These are phyloP conservation scores for Spatula clypeata DNA, from an alignment of 2,797 vertebrate genomes.

Conservation along the genomic window DNA sequence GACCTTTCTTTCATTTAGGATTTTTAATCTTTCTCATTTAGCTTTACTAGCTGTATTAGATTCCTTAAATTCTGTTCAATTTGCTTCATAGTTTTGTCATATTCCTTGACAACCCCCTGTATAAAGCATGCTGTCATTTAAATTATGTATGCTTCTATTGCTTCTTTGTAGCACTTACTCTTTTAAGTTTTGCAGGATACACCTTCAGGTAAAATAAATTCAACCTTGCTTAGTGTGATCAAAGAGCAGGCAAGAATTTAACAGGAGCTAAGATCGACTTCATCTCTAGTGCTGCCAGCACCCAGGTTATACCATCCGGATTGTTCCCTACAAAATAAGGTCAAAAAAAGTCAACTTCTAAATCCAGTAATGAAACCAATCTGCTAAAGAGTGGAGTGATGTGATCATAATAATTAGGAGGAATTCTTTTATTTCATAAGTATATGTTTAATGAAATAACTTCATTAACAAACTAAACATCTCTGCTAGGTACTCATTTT, in stretches of 20 bases:
- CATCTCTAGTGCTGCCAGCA: slow-evolving; percentile 10
- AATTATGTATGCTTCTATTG: slow-evolving; percentile 53
- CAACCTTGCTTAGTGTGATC: slow-evolving; percentile 54
- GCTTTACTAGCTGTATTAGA: not conserved
- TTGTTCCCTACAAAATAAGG: slow-evolving; percentile 27
- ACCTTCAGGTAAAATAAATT: slow-evolving; percentile 49
- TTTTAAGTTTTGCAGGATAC: slow-evolving; percentile 35
- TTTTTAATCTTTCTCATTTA: slow-evolving; percentile 21
- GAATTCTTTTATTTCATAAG: not conserved
- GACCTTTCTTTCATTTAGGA: not conserved
- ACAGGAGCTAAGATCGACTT: slow-evolving; percentile 26
- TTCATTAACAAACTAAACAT: not conserved
- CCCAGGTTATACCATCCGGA: slow-evolving; percentile 23
- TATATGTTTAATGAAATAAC: not conserved
- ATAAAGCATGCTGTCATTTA: slow-evolving; percentile 64
- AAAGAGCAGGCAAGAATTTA: slow-evolving; percentile 39
- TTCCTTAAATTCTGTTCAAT: slow-evolving; percentile 25
- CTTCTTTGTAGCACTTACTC: slow-evolving; percentile 29
- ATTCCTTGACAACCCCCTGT: slow-evolving; percentile 45
- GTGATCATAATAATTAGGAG: not conserved
- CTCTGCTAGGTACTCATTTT: not conserved
- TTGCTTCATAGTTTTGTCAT: slow-evolving; percentile 46
- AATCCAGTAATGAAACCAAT: not conserved
- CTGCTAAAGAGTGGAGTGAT: not conserved
- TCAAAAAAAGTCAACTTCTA: not conserved